Conservation (phyloP, 2,113 vertebrate species). For the Noctilio leporinus region DNA sequence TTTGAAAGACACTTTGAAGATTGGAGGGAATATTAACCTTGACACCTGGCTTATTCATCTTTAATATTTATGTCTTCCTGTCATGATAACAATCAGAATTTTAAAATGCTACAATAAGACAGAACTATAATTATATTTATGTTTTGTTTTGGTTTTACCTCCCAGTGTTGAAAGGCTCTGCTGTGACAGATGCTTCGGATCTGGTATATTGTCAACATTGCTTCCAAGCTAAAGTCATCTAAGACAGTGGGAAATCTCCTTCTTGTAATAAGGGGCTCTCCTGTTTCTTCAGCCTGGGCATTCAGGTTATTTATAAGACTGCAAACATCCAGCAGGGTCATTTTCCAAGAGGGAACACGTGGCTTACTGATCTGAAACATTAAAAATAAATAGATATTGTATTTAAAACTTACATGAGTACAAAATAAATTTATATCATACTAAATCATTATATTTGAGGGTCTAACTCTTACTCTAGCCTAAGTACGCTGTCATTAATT, state of each 20-base stretch:
- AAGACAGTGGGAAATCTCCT: conserved; percentile 76
- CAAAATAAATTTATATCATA: background rate
- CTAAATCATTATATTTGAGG: background rate
- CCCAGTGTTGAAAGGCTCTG: conserved; percentile 85
- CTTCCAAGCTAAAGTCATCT: conserved; percentile 82
- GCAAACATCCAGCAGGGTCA: conserved; percentile 89
- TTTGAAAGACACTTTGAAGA: conserved; percentile 14
- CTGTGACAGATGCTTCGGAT: conserved; percentile 89
- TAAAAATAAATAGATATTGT: background rate
- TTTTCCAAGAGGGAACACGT: conserved; percentile 88
- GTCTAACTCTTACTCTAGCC: background rate
- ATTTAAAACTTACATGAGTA: background rate
- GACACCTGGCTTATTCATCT: background rate
- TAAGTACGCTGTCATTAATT: background rate
- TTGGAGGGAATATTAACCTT: background rate
- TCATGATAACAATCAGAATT: background rate
- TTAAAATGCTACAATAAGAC: background rate
- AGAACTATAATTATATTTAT: background rate
- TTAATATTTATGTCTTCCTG: background rate
- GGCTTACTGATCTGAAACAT: conserved; percentile 80
- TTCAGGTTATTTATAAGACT: conserved; percentile 82
- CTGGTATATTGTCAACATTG: conserved; percentile 85
- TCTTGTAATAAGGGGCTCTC: conserved; percentile 73
- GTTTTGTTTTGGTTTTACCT: conserved; percentile 77
- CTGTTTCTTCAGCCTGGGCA: conserved; percentile 72